Base-by-base conservation (phyloP, 2,888 invertebrate genomes). In the Branchipolynoe longqiensis region DNA sequence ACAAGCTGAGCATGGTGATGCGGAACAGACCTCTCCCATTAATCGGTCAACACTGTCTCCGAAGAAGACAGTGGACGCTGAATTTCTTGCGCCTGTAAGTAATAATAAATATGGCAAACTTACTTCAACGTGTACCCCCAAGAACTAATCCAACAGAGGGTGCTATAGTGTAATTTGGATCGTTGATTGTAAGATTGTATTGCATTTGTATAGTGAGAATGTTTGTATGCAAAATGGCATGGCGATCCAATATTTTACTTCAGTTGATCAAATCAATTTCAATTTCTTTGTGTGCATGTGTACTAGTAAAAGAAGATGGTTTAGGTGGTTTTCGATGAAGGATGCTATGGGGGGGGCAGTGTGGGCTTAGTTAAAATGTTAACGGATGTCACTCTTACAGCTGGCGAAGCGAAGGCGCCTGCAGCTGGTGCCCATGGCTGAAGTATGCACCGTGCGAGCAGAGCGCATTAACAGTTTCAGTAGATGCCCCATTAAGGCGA, bases 341-440 rank as follows among this genome's bases (percentile, higher is more conserved):
- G n/a, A n/a, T 41, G 81, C 41, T 14, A 18, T 25, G 41, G 18
- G 48, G 18, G 18, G 8, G 8, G 48, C 48, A 48, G 18, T 48
- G 48, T 48, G 48, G 8, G 18, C 8, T 48, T 8, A 48, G 8
- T 48, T 48, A n/a, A n/a, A n/a, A n/a, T n/a, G n/a, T n/a, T n/a
- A n/a, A n/a, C n/a, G n/a, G 64, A 64, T 31, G 28, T 64, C 64
- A 33, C 33, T 33, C 38, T 25, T 36, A 25, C 18, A 69, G 69
- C 1, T 69, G 2, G 1, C 69, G 12, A 64, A 78, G 54, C 59
- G 69, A 14, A 18, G 82, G 0, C 48, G 84, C 12, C 12, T 54
- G 4, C 38, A 84, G 33, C 41, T 81, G 56, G 64, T 82, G 41
- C 84, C 82, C 4, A 48, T 40, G 6, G 54, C 41, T 14, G 78